Conservation (phyloP, 2,888 invertebrate species). For the Anarsia innoxiella region DNA sequence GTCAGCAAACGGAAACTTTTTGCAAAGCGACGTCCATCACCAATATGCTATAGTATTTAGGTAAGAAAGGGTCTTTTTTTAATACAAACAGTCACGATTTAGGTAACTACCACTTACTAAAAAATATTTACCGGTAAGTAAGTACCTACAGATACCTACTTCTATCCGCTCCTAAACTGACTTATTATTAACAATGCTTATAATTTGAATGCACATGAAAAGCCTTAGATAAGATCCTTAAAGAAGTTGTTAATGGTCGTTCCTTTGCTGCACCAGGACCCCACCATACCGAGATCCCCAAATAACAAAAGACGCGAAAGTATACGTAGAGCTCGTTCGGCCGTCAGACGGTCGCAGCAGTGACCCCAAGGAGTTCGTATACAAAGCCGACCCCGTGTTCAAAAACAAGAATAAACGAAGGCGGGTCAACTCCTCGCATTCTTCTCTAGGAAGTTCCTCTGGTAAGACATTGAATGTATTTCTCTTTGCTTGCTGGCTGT, state of each 20-base stretch:
- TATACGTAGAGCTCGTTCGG: slow-evolving; percentile 84
- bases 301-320: slow-evolving; percentile 78
- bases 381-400: slow-evolving; percentile 40
- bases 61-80: too few relatives aligned
- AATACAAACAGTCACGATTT: too few relatives aligned
- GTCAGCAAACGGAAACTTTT: slow-evolving; percentile 81
- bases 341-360: slow-evolving; percentile 68
- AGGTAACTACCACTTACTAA: too few relatives aligned
- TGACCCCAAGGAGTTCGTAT: slow-evolving; percentile 52
- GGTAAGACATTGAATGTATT: slow-evolving; percentile 9
- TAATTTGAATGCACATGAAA: too few relatives aligned
- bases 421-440: slow-evolving; percentile 13
- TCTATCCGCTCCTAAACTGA: too few relatives aligned
- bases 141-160: too few relatives aligned
- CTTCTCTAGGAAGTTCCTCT: slow-evolving; percentile 10
- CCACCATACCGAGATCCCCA: slow-evolving; percentile 82
- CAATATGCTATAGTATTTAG: slow-evolving; percentile 90
- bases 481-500: too few relatives aligned
- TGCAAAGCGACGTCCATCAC: slow-evolving; percentile 90
- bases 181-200: too few relatives aligned
- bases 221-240: too few relatives aligned
- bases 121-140: too few relatives aligned
- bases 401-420: slow-evolving; percentile 44
- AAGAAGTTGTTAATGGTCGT: too few relatives aligned
- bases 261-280: too few relatives aligned